Evolutionary conservation across 2,888 invertebrate genomes (phyloP), one percentile per base, ranked within the genome.

Genomic region (Zaprionus lineosus): DNA sequence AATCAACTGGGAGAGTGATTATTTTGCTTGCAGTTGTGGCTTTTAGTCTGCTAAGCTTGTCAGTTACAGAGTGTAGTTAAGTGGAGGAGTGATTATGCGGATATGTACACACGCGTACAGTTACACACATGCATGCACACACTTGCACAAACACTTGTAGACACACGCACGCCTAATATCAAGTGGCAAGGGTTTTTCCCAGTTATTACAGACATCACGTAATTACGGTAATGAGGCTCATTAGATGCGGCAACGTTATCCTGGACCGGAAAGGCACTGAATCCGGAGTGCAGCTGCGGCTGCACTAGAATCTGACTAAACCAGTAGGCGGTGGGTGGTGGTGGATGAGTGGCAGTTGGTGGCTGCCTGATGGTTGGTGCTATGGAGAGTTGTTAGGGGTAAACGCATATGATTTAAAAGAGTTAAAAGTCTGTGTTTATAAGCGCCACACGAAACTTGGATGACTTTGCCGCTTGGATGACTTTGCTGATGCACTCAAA

Each of bases 161-260:
- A 43, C 19, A 16, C 6, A 26, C 29, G 12, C 4, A 40, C 9
- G 37, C n/a, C 21, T 28, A 58, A 56, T 47, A 50, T 58, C 44
- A 59, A 57, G 53, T 55, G 58, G 37, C 11, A 24, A 26, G 14
- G 24, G 47, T 29, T 64, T 58, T 53, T 46, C 31, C 58, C 60
- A 62, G 53, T 53, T 61, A 52, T 43, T 33, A 31, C 50, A 52
- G 47, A 36, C 58, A 64, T 60, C 41, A 51, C 51, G 75, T 71
- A 76, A 79, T 79, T 76, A 76, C 70, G 64, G 56, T 79, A 79
- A 79, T 83, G 81, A 83, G 73, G 40, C 81, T 73, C 76, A 83
- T 79, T 83, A 73, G 72, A 57, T 52, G 58, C 48, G 46, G 51
- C 33, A 31, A 19, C 15, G 16, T n/a, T 24, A n/a, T 37, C 37